These are phyloP conservation scores for Ips typographus DNA, from an alignment of 1,140 invertebrate genomes.

Conservation along the genomic window DNA sequence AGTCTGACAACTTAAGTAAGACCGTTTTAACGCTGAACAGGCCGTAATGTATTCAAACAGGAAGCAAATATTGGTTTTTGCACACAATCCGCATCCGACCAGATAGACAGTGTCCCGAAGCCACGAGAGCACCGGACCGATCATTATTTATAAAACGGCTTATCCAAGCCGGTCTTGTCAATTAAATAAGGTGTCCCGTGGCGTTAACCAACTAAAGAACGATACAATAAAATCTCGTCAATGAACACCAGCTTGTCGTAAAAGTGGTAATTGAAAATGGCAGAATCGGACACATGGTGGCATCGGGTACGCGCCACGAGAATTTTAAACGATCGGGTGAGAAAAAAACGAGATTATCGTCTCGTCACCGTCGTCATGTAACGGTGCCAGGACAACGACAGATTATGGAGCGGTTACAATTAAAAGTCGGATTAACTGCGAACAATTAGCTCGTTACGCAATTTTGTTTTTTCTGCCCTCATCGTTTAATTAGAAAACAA, in stretches of 20 bases:
- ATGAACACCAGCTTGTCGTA: slow-evolving; percentile 22
- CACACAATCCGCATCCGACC: not conserved
- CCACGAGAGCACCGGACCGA: not conserved
- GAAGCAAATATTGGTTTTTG: slow-evolving; percentile 6
- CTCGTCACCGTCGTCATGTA: slow-evolving; percentile 13
- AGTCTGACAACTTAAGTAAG: too few species aligned
- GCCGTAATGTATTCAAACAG: slow-evolving; percentile 1
- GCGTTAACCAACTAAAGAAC: slow-evolving; percentile 25
- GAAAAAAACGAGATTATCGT: slow-evolving; percentile 11
- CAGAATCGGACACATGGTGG: slow-evolving; percentile 24
- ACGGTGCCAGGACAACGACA: not conserved
- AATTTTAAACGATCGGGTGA: slow-evolving; percentile 17
- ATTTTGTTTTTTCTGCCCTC: slow-evolving; percentile 12
- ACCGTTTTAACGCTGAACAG: too few species aligned
- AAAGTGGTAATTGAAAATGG: slow-evolving; percentile 30
- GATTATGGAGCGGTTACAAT: slow-evolving; percentile 20
- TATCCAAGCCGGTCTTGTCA: slow-evolving; percentile 13
- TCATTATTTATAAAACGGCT: not conserved
- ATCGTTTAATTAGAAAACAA: slow-evolving; percentile 20
- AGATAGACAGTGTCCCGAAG: not conserved
- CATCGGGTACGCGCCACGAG: slow-evolving; percentile 19
- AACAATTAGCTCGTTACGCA: slow-evolving; percentile 25
- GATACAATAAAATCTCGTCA: slow-evolving; percentile 27
- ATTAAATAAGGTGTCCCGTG: slow-evolving; percentile 22
- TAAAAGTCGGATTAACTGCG: slow-evolving; percentile 21